These are phyloP conservation scores for Alligator sinensis DNA, from an alignment of 2,113 vertebrate species.

Conservation along the genomic window DNA sequence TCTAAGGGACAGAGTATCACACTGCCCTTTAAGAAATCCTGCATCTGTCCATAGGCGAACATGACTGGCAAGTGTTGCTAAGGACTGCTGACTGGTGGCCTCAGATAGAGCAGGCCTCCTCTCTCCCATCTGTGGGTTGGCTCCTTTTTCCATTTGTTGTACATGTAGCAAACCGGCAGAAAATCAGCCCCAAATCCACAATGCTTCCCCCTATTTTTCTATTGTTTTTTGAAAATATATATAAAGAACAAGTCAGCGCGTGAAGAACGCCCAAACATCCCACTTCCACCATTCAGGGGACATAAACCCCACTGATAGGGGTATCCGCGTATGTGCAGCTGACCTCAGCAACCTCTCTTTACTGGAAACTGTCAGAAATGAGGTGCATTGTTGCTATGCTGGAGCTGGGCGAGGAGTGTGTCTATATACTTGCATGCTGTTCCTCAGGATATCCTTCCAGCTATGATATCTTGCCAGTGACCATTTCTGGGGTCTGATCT, in stretches of 20 bases:
- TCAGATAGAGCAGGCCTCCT: rapidly evolving
- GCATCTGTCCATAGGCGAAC: neutral
- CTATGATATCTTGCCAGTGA: neutral
- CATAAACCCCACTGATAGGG: neutral
- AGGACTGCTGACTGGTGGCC: rapidly evolving
- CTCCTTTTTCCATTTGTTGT: neutral
- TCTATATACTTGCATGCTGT: neutral
- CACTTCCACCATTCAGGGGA: neutral
- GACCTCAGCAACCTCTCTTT: neutral
- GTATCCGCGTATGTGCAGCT: neutral
- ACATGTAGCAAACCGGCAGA: neutral
- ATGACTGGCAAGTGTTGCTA: neutral
- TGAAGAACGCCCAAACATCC: neutral
- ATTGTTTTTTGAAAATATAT: neutral
- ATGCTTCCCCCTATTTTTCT: neutral
- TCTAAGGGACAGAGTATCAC: too few relatives aligned
- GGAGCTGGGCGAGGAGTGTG: neutral
- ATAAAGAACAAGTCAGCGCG: rapidly evolving
- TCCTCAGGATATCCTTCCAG: neutral
- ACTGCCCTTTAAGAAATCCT: neutral
- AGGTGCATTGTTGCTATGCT: too few relatives aligned
- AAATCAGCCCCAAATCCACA: neutral
- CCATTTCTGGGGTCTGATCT: rapidly evolving
- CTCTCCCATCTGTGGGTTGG: neutral
- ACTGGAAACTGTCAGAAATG: neutral